These are phyloP conservation scores for Erebia epiphron DNA, from an alignment of 2,888 invertebrate species.

Conservation along the genomic window DNA sequence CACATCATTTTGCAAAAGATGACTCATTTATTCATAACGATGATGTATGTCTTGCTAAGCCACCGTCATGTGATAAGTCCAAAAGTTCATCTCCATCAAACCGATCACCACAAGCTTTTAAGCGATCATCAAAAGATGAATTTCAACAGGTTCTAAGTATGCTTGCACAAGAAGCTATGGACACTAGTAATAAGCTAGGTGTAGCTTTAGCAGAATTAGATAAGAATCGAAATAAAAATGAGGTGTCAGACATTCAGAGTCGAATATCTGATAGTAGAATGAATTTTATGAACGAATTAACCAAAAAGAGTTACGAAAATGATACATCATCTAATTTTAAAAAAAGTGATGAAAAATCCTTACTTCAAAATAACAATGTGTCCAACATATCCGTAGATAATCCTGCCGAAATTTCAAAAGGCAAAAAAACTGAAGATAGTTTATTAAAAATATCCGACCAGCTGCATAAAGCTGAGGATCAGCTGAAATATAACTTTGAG, in stretches of 20 bases:
- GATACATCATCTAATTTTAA: slow-evolving; percentile 54
- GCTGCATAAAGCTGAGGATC: slow-evolving; percentile 75
- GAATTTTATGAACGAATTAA: slow-evolving; percentile 75
- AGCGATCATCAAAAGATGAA: slow-evolving; percentile 76
- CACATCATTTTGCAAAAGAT: slow-evolving; percentile 78
- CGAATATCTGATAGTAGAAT: slow-evolving; percentile 77
- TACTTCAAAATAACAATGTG: slow-evolving; percentile 46
- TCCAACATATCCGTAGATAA: slow-evolving; percentile 39
- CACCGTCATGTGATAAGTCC: slow-evolving; percentile 79
- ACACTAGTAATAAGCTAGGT: slow-evolving; percentile 87
- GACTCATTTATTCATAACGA: slow-evolving; percentile 79
- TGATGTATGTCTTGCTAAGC: slow-evolving; percentile 75
- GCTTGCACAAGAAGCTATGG: slow-evolving; percentile 89
- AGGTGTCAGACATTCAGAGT: slow-evolving; percentile 72
- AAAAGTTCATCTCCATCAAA: slow-evolving; percentile 83
- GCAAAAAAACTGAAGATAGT: slow-evolving; percentile 77
- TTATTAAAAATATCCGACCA: slow-evolving; percentile 77
- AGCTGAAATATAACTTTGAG: slow-evolving; percentile 74
- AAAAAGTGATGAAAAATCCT: slow-evolving; percentile 46
- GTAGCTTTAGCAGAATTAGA: slow-evolving; percentile 85
- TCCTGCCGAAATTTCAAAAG: slow-evolving; percentile 54
- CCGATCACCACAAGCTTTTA: slow-evolving; percentile 78
- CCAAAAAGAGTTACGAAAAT: slow-evolving; percentile 60
- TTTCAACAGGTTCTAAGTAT: slow-evolving; percentile 88
- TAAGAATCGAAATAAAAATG: slow-evolving; percentile 71